Evolutionary conservation across 2,888 invertebrate genomes (phyloP), one percentile per base, ranked within the genome.

Genomic region (Troides helena): DNA sequence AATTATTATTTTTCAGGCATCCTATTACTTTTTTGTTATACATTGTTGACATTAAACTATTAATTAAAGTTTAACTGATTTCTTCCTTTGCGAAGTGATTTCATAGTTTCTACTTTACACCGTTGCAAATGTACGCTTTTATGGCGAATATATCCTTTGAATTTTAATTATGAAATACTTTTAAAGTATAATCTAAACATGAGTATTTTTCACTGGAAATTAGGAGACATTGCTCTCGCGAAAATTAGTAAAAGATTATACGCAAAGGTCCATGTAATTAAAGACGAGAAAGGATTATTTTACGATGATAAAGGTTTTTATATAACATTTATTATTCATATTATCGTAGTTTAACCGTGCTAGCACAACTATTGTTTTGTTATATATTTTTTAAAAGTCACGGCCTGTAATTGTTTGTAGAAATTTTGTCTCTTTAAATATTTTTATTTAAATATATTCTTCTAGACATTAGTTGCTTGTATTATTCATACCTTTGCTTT

Each of bases 181-280:
- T 30, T 18, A 65, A 39, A 17, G 14, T n/a, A 17, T 60, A 62
- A 46, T 43, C 25, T 62, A 12, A 25, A 21, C 75, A 81, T 80
- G 76, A 83, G 85, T 53, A 89, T 90, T 73, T 89, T 88, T 71
- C 83, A 88, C 70, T 92, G 91, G 91, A 90, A 87, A 74, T 76
- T 92, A 17, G 92, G 91, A 14, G 92, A 92, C 66, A 76, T 89
- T 57, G 89, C 92, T 14, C 80, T 87, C 6, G 92, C 91, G 30
- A 84, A 85, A 77, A 75, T 92, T 66, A 82, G 86, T 69, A 87
- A 86, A 77, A 88, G 88, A 82, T 81, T 88, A 68, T 91, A 89
- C 67, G 84, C 89, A 0, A 89, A 87, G 78, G 90, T 92, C 12
- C 83, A 83, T 80, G 86, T 92, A 62, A 82, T 89, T 18, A 92